phyloP scores from a whole-genome alignment of 1,140 invertebrate genomes.

The Megalopta genalis region DNA sequence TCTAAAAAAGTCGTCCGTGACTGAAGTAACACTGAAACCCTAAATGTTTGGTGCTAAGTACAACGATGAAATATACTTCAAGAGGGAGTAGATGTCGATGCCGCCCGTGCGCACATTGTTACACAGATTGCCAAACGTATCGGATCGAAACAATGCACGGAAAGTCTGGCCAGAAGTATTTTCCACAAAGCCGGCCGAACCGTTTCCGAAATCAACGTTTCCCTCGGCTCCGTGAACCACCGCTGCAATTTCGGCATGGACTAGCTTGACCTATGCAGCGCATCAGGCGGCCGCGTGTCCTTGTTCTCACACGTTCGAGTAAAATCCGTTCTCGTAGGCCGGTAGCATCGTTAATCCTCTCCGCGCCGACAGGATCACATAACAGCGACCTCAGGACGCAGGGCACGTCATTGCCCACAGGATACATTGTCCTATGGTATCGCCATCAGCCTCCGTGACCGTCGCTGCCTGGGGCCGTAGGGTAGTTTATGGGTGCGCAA shows the following conservation, averaged over 20 bases:
- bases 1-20: no score
- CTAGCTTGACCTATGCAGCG: not conserved
- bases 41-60: no score
- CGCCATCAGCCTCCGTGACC: conserved; percentile 30
- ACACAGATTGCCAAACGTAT: not conserved
- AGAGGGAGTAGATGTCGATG: not conserved
- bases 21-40: no score
- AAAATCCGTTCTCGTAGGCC: conserved; percentile 39
- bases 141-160: not conserved
- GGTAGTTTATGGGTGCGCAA: conserved; percentile 54
- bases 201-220: not conserved
- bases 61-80: no score
- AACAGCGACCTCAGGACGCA: conserved; percentile 34
- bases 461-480: conserved; percentile 19
- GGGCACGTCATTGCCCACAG: conserved; percentile 42
- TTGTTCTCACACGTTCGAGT: conserved; percentile 31
- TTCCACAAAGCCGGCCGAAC: not conserved
- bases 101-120: not conserved
- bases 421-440: conserved; percentile 46
- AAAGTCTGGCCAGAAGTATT: not conserved
- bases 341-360: conserved; percentile 60
- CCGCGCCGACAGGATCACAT: conserved; percentile 56
- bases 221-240: not conserved
- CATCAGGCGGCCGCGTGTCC: conserved; percentile 36
- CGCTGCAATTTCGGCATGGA: conserved; percentile 15